phyloP scores from a whole-genome alignment of 2,113 vertebrate genomes.

The Centropus bengalensis region DNA sequence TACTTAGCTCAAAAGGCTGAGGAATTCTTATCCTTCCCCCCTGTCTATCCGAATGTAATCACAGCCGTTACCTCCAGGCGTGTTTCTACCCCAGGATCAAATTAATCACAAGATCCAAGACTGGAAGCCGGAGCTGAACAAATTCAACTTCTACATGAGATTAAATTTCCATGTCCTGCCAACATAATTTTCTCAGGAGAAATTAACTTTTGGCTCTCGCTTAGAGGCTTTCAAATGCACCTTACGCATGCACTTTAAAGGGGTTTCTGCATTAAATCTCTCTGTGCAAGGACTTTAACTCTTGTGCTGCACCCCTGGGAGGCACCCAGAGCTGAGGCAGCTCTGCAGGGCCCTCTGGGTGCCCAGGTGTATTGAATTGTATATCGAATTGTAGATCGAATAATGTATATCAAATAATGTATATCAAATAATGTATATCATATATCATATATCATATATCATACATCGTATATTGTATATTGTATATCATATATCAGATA shows the following conservation, averaged over 20 bases:
- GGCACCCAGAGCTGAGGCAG: not conserved
- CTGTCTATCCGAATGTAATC: not conserved
- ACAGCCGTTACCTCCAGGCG: not conserved
- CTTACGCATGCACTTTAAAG: not conserved
- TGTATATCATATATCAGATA: too few relatives aligned
- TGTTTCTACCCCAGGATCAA: not conserved
- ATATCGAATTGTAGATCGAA: too few relatives aligned
- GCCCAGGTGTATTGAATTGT: not conserved
- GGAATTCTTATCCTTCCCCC: not conserved
- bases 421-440: too few relatives aligned
- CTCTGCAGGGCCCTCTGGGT: not conserved
- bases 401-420: too few relatives aligned
- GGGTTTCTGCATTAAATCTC: not conserved
- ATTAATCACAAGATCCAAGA: not conserved
- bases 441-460: too few relatives aligned
- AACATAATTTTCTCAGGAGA: not conserved
- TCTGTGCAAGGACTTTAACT: not conserved
- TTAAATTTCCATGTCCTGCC: constrained; percentile 31
- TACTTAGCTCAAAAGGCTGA: not conserved
- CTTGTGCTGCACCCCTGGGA: not conserved
- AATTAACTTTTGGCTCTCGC: not conserved
- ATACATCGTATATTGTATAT: too few relatives aligned
- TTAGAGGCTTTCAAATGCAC: not conserved
- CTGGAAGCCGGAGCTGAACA: not conserved
- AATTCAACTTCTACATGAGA: not conserved